Evolutionary conservation across 2,888 invertebrate species (phyloP).

Genomic region (Linnaemya tessellans): DNA sequence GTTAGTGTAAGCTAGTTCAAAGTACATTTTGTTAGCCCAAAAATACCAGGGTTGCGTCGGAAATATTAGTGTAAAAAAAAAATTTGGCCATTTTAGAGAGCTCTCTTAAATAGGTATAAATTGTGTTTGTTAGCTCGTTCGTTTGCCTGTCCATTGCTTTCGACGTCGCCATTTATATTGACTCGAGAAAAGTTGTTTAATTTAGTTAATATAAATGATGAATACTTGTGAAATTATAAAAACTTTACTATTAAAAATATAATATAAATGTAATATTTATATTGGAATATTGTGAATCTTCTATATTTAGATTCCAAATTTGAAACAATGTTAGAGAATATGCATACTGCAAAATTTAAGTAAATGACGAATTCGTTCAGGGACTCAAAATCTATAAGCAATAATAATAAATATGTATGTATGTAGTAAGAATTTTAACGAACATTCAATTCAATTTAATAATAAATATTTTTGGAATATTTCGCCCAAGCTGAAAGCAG

Average conservation of each 20-base stretch:
- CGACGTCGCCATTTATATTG: constrained; percentile 58
- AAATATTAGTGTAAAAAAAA: constrained; percentile 30
- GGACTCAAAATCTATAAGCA: background rate
- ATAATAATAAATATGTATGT: too few relatives aligned
- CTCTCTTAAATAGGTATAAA: too few relatives aligned
- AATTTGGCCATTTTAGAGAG: too few relatives aligned
- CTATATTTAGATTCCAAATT: background rate
- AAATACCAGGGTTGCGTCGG: too few relatives aligned
- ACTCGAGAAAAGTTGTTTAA: constrained; percentile 10
- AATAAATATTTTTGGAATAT: background rate
- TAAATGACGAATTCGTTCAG: too few relatives aligned
- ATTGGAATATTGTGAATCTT: background rate
- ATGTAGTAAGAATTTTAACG: too few relatives aligned
- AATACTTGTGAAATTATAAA: background rate
- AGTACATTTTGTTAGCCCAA: too few relatives aligned
- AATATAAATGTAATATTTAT: background rate
- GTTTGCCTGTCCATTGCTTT: constrained; percentile 54
- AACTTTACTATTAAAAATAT: too few relatives aligned
- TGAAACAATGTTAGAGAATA: background rate
- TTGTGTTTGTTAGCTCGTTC: too few relatives aligned
- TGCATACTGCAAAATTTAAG: constrained; percentile 7
- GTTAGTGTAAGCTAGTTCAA: too few relatives aligned
- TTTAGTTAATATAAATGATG: constrained; percentile 19
- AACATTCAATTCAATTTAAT: too few relatives aligned
- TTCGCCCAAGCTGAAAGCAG: too few relatives aligned